Conservation (phyloP, 2,888 invertebrate genomes). For the Strigamia crassipes region DNA sequence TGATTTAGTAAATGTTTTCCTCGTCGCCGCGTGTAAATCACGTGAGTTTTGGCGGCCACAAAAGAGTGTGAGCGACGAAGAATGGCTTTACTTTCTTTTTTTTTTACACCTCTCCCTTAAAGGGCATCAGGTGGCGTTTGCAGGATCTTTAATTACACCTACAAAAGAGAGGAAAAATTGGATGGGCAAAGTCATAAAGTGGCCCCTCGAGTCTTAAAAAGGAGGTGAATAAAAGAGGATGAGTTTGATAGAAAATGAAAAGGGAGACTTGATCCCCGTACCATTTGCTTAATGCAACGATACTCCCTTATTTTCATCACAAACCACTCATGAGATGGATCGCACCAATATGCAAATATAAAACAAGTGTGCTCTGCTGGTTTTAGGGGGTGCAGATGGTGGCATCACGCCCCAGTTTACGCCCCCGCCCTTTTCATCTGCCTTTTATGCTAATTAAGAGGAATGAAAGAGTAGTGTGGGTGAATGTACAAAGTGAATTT, state of each 20-base stretch:
- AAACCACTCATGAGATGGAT: constrained; percentile 14
- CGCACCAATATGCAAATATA: background rate
- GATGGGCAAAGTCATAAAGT: background rate
- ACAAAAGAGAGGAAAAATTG: constrained; percentile 11
- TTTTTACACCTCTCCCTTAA: background rate
- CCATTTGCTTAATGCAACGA: background rate
- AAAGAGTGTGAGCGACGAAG: too few species aligned
- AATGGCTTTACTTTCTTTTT: too few species aligned
- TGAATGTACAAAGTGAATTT: too few species aligned
- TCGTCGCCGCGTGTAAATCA: too few species aligned
- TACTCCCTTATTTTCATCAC: constrained; percentile 19
- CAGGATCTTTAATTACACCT: constrained; percentile 2
- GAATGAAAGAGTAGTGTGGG: background rate
- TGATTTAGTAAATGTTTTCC: too few species aligned
- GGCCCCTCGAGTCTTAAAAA: constrained; percentile 32
- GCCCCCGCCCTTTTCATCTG: background rate
- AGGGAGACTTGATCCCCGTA: constrained; percentile 4
- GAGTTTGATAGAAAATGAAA: background rate
- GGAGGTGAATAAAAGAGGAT: background rate
- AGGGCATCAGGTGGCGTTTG: constrained; percentile 6
- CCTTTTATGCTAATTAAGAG: background rate
- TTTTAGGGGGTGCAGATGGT: background rate
- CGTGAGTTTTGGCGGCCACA: too few species aligned
- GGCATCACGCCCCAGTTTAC: background rate
- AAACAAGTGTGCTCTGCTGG: background rate